Evolutionary conservation across 2,113 vertebrate genomes (phyloP), one percentile per base, ranked within the genome.

Genomic region (Hipposideros armiger): DNA sequence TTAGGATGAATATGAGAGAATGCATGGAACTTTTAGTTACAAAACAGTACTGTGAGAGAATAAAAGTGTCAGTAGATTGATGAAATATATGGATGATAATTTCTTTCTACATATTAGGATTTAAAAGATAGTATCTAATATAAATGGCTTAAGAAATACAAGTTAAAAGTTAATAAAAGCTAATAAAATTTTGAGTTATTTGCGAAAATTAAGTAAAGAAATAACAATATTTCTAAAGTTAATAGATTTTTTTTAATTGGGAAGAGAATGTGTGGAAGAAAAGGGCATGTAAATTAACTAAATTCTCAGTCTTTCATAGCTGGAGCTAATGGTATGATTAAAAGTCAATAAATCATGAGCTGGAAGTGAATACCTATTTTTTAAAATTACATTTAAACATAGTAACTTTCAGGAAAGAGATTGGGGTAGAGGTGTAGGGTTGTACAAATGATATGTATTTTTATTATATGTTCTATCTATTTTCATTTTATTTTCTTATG

Each of bases 121-220:
- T 30, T 93, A 83, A 87, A 88, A 69, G 20, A 72, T 36, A 42
- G 15, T 67, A 67, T 22, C 36, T 70, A 73, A 62, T 64, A 56
- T 69, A 93, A 88, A 54, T 54, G 22, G 28, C 26, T 91, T 50
- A 56, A 72, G 22, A 91, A 87, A 54, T 83, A 36, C 45, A 70
- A 84, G 7, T 52, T 82, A 64, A 47, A 66, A 74, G 10, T 50
- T 74, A 67, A 47, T 62, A 60, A 82, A 87, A 92, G 10, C n/a
- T 84, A 52, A 67, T 62, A 86, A 91, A 76, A 91, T 70, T 13
- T n/a, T 70, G 22, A 91, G 88, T 73, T 86, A 13, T 20, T 52
- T 86, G 58, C 47, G 60, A 52, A 80, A n/a, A 86, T 72, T 84
- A 94, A 45, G 36, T 13, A 56, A 91, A 40, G 42, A 72, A 85